A percentile compares a stretch with the other conserved stretches of the same genome.
These are phyloP conservation scores for Semnornis frantzii DNA, from an alignment of 2,113 vertebrate genomes.

Conservation along the genomic window DNA sequence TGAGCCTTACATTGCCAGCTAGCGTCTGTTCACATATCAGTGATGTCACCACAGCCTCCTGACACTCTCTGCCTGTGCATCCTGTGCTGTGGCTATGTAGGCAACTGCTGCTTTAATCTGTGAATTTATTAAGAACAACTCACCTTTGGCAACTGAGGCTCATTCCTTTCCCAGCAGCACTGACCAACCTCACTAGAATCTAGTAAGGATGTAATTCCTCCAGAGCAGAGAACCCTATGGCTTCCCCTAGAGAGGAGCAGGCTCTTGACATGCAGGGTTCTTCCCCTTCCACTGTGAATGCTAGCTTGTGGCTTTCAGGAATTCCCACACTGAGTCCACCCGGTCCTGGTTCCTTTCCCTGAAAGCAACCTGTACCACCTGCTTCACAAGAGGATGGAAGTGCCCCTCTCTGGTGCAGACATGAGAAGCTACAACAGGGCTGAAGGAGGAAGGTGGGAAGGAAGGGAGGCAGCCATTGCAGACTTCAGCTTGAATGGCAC, in stretches of 20 bases:
- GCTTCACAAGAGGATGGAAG: neutral
- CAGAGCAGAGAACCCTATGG: neutral
- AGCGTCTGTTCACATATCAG: neutral
- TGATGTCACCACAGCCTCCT: slow-evolving; percentile 6
- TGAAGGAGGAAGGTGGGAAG: neutral
- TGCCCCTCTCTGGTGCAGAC: neutral
- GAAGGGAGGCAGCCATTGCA: neutral
- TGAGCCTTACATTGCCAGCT: neutral
- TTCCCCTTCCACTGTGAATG: neutral
- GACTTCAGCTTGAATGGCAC: neutral
- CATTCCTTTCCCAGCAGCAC: neutral
- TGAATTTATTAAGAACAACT: neutral
- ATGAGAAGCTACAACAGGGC: neutral
- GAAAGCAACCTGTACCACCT: neutral
- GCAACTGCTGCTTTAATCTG: neutral
- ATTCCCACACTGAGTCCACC: neutral
- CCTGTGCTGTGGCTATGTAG: neutral
- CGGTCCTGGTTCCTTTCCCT: neutral
- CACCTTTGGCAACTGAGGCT: neutral
- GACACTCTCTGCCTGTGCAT: neutral
- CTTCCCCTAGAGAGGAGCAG: neutral
- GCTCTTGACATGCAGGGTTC: neutral
- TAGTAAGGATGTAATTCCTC: neutral
- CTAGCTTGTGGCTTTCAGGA: neutral
- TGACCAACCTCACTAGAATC: neutral